phyloP scores from a whole-genome alignment of 2,113 vertebrate species.

The Hippocampus zosterae region DNA sequence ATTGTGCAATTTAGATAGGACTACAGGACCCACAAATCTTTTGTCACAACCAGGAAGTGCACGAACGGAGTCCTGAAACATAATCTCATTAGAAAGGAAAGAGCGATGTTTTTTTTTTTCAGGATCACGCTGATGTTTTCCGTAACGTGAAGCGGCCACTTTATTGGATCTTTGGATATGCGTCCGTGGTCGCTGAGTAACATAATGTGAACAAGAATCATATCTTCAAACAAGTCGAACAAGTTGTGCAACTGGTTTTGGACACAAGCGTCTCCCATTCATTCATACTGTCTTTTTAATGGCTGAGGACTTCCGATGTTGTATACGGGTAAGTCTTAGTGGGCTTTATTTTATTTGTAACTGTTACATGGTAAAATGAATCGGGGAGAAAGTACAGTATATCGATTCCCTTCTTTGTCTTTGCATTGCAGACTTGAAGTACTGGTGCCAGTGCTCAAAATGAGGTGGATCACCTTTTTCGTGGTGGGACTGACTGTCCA shows the following conservation, averaged over 20 bases:
- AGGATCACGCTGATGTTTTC: conserved; percentile 35
- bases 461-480: conserved; percentile 78
- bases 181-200: not conserved
- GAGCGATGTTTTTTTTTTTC: conserved; percentile 29
- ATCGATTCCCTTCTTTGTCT: not conserved
- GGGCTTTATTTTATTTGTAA: not conserved
- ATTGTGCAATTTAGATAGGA: conserved; percentile 10
- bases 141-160: not conserved
- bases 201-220: too few relatives aligned
- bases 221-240: not conserved
- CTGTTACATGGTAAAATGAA: not conserved
- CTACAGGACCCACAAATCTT: conserved; percentile 67
- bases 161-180: not conserved
- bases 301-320: not conserved
- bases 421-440: conserved; percentile 5
- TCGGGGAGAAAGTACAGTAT: not conserved
- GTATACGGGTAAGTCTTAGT: conserved; percentile 40
- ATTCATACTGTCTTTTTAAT: conserved; percentile 8
- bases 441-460: conserved; percentile 30
- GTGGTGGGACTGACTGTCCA: conserved; percentile 83
- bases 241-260: not conserved
- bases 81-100: conserved; percentile 56
- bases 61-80: conserved; percentile 32
- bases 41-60: conserved; percentile 67
- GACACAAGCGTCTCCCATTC: conserved; percentile 20